Base-by-base conservation (phyloP, 2,888 invertebrate species). In the Aleiodes testaceus region DNA sequence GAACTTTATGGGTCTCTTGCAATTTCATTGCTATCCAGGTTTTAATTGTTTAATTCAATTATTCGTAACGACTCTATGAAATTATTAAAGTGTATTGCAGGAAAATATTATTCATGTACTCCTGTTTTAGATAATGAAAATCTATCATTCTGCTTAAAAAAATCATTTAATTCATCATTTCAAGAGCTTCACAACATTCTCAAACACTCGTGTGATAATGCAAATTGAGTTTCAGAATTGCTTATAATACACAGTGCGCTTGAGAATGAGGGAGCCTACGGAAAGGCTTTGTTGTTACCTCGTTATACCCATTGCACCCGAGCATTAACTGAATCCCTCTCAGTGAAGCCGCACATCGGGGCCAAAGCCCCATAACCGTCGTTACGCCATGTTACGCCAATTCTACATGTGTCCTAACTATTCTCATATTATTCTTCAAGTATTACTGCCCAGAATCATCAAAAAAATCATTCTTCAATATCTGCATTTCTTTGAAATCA, bases 331-430 rank as follows among this genome's bases (percentile, higher is more conserved):
- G 77, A 78, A 80, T 79, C 74, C 78, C 71, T 64, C 52, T 61
- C 73, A 66, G 68, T 74, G 80, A 79, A 81, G 79, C 81, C 81
- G 75, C 81, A 79, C 79, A 80, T 78, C 73, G 78, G 73, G 69
- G 70, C 78, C 77, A 81, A 82, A 82, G 81, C 81, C 79, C 81
- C 79, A 75, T 82, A 79, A 83, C 82, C 80, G 78, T 80, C 80
- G 82, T 80, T 81, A 80, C 80, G 78, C 81, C 77, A 75, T 79
- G 81, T 82, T 83, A 80, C 82, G 77, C 47, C 3, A 4, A 26
- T 44, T 63, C 9, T 14, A 69, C 12, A 22, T 55, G 55, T 16
- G 44, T 14, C 55, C 47, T 47, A 12, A 36, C 20, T 50, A 44
- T 63, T 63, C 44, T 22, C 14, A 63, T 45, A 47, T 20, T 22